Evolutionary conservation across 2,888 invertebrate species (phyloP).

Genomic region (Caenorhabditis wallacei): DNA sequence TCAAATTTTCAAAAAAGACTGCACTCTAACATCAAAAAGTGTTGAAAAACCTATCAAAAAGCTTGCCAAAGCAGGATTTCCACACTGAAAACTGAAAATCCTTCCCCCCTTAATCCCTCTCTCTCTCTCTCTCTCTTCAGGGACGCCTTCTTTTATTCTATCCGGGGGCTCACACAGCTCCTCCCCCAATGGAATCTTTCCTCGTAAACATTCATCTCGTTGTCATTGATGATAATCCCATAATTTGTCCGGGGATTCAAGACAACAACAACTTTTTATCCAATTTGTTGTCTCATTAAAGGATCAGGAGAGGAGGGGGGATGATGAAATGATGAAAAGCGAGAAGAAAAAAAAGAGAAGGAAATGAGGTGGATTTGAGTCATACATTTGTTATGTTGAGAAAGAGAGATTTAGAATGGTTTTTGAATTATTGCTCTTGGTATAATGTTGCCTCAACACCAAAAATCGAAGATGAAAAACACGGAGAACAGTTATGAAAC

Average conservation of each 20-base stretch:
- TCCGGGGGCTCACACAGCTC: background rate
- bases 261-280: slow-evolving; percentile 63
- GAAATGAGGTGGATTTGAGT: slow-evolving; percentile 38
- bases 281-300: slow-evolving; percentile 63
- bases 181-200: slow-evolving; percentile 30
- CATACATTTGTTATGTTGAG: slow-evolving; percentile 15
- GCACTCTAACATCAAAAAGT: too few relatives aligned
- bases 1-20: too few relatives aligned
- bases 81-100: background rate
- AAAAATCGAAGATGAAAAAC: background rate
- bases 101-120: slow-evolving; percentile 46
- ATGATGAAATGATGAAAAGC: slow-evolving; percentile 12
- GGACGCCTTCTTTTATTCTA: slow-evolving; percentile 56
- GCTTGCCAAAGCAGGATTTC: too few relatives aligned
- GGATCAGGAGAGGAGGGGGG: slow-evolving; percentile 29
- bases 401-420: slow-evolving; percentile 20
- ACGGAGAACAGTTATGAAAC: background rate
- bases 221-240: slow-evolving; percentile 53
- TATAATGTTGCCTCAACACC: background rate
- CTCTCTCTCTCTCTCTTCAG: too few relatives aligned
- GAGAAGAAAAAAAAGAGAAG: slow-evolving; percentile 14
- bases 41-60: too few relatives aligned
- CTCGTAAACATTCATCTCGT: slow-evolving; percentile 55
- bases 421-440: slow-evolving; percentile 14
- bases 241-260: slow-evolving; percentile 56